phyloP scores from a whole-genome alignment of 2,888 invertebrate genomes.

The Calliopum simillimum region DNA sequence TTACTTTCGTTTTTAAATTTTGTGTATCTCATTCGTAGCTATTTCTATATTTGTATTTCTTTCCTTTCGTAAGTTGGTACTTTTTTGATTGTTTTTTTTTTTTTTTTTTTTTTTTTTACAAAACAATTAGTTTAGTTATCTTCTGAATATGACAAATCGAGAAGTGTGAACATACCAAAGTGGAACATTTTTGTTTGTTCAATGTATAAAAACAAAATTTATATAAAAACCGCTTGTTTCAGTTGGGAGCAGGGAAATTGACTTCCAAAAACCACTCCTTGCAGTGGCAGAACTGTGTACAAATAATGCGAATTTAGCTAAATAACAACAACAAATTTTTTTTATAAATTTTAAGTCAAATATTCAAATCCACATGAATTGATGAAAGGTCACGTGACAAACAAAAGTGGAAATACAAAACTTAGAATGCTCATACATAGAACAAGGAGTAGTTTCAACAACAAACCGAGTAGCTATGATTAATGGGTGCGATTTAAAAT shows the following conservation, averaged over 20 bases:
- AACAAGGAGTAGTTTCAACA: background rate
- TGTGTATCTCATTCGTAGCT: background rate
- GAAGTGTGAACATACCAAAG: too few species aligned
- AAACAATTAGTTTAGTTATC: background rate
- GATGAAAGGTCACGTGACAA: background rate
- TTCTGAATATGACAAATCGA: background rate
- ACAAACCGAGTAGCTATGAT: too few species aligned
- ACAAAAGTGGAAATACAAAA: background rate
- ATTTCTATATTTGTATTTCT: background rate
- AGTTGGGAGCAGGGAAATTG: too few species aligned
- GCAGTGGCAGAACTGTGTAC: too few species aligned
- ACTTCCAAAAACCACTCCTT: too few species aligned
- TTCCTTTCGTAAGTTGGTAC: background rate
- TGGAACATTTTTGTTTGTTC: too few species aligned
- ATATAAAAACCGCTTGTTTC: too few species aligned
- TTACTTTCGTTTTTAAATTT: constrained; percentile 20
- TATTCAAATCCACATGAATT: too few species aligned
- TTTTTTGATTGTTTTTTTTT: background rate
- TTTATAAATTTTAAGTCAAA: background rate
- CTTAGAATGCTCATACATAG: background rate
- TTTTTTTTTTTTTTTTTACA: background rate
- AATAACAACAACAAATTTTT: background rate
- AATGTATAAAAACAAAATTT: too few species aligned
- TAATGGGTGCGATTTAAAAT: too few species aligned
- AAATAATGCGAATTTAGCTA: background rate